Percentiles rank a stretch among this genome's conserved stretches.
phyloP scores from a whole-genome alignment of 2,797 vertebrate genomes.

The Melanotaenia nigrans region DNA sequence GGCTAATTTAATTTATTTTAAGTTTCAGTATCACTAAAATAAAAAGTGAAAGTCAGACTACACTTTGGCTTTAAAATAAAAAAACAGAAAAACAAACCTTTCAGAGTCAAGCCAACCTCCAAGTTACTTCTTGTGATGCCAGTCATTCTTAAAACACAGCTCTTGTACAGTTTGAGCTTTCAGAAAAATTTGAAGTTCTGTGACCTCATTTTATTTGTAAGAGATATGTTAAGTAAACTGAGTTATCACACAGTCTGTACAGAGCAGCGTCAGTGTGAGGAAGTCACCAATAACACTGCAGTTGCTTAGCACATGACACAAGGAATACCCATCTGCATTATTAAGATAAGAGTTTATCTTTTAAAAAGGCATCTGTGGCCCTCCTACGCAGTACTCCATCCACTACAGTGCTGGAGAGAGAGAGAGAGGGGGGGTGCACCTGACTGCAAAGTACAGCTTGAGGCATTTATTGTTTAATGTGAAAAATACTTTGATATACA shows the following conservation, averaged over 20 bases:
- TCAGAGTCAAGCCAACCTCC: conserved; percentile 36
- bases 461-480: conserved; percentile 6
- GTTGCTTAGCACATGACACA: conserved; percentile 29
- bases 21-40: neutral
- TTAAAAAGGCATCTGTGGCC: conserved; percentile 24
- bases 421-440: neutral
- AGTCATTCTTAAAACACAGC: conserved; percentile 44
- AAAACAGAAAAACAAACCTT: conserved; percentile 61
- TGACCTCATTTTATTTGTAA: conserved; percentile 15
- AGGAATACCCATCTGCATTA: conserved; percentile 64
- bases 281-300: conserved; percentile 35
- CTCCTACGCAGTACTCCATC: conserved; percentile 9
- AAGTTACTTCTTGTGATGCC: conserved; percentile 11
- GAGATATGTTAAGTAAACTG: neutral
- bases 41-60: neutral
- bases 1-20: neutral
- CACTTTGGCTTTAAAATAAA: neutral
- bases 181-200: conserved; percentile 8
- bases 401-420: conserved; percentile 8
- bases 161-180: neutral
- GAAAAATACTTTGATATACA: conserved; percentile 15
- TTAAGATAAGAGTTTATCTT: conserved; percentile 79
- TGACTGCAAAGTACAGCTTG: conserved; percentile 14
- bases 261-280: conserved; percentile 22
- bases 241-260: conserved; percentile 18